These are phyloP conservation scores for Neopelma chrysocephalum DNA, from an alignment of 2,797 vertebrate genomes.

Conservation along the genomic window DNA sequence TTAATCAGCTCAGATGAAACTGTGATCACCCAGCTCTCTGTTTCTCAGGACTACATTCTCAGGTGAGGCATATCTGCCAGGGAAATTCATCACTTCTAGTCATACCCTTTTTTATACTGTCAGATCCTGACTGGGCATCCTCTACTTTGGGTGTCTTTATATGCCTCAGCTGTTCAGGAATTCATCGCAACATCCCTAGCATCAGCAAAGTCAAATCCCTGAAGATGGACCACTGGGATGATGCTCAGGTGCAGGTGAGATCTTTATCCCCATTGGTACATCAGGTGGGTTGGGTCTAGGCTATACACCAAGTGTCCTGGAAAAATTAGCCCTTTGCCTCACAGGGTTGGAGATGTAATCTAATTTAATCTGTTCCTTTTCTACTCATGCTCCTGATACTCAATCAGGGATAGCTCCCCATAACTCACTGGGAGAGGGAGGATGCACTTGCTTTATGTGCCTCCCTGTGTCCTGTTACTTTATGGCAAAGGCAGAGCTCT, in stretches of 20 bases:
- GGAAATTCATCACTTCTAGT: not conserved
- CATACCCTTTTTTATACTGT: not conserved
- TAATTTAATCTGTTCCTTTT: not conserved
- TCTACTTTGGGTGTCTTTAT: constrained; percentile 73
- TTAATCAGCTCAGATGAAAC: not conserved
- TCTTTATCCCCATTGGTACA: not conserved
- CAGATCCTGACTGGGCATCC: constrained; percentile 76
- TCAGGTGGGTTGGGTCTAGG: not conserved
- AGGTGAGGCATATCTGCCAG: not conserved
- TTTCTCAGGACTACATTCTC: not conserved
- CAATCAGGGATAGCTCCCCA: not conserved
- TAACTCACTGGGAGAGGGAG: not conserved
- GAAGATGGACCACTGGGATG: constrained; percentile 71
- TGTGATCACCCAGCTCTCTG: not conserved
- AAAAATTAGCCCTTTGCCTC: not conserved
- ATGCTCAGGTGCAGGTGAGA: constrained; percentile 73
- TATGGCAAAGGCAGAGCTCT: not conserved
- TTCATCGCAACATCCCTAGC: constrained; percentile 71
- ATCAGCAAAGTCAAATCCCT: constrained; percentile 76
- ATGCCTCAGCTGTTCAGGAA: constrained; percentile 72
- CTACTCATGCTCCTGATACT: not conserved
- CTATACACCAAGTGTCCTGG: not conserved
- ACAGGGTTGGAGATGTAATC: not conserved
- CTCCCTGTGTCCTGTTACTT: not conserved
- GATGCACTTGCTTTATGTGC: not conserved